phyloP scores from a whole-genome alignment of 2,888 invertebrate species.

The Xylocampa areola region DNA sequence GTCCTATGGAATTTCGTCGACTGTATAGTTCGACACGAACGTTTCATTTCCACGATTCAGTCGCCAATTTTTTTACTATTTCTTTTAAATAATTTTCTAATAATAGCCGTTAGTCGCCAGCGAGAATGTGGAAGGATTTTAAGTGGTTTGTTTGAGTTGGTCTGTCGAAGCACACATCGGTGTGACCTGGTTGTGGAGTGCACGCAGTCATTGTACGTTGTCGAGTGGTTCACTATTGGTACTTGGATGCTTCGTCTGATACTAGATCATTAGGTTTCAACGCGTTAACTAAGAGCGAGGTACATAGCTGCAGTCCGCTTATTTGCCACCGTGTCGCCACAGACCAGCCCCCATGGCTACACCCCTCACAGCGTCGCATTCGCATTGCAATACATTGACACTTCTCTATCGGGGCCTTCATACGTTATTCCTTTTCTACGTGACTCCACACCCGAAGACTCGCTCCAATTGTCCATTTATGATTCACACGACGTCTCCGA shows the following conservation, averaged over 20 bases:
- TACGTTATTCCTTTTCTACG: background rate
- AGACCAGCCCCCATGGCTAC: background rate
- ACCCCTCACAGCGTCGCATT: slow-evolving; percentile 21
- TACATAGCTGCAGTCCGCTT: background rate
- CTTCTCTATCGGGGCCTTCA: slow-evolving; percentile 3
- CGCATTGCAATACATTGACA: slow-evolving; percentile 29
- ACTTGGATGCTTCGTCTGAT: background rate
- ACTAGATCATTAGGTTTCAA: background rate
- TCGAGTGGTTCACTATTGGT: background rate
- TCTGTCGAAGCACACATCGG: background rate
- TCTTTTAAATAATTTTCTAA: background rate
- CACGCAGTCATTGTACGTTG: background rate
- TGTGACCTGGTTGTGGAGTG: background rate
- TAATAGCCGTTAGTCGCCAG: slow-evolving; percentile 26
- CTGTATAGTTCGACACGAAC: background rate
- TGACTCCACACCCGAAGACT: slow-evolving; percentile 4
- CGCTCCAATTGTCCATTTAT: slow-evolving; percentile 29
- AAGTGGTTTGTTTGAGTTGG: background rate
- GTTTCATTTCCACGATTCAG: background rate
- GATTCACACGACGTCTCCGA: slow-evolving; percentile 44
- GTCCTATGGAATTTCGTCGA: background rate
- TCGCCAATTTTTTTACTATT: background rate
- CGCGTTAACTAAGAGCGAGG: background rate
- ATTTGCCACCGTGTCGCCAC: background rate
- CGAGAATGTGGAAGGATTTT: background rate